Evolutionary conservation across 2,113 vertebrate genomes (phyloP).

Genomic region (Lophura nycthemera): DNA sequence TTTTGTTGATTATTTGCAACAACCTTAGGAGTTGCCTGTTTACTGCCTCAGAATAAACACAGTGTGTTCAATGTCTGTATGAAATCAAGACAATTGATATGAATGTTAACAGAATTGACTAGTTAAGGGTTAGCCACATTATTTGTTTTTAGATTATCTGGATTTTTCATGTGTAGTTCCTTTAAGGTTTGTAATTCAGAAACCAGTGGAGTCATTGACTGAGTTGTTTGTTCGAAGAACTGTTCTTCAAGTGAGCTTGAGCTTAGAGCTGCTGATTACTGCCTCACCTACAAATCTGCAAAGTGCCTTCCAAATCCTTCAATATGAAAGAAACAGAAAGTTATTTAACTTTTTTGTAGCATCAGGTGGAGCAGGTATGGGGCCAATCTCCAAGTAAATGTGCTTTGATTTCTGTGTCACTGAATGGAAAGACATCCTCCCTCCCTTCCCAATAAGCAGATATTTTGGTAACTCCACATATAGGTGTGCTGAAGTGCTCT

Average conservation of each 20-base stretch:
- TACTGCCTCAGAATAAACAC: neutral
- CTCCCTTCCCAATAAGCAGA: neutral
- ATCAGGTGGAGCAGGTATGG: neutral
- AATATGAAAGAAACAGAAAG: neutral
- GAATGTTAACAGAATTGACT: neutral
- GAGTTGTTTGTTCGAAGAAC: neutral
- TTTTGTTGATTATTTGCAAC: neutral
- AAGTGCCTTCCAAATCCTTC: neutral
- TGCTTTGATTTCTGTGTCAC: neutral
- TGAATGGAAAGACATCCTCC: neutral
- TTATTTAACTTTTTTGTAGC: neutral
- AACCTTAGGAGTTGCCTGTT: neutral
- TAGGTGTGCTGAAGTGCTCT: neutral
- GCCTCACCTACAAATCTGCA: neutral
- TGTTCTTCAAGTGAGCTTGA: constrained; percentile 1
- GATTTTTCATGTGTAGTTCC: neutral
- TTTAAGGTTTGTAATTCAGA: constrained; percentile 28
- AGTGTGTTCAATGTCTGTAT: neutral
- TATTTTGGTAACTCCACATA: neutral
- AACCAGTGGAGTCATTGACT: neutral
- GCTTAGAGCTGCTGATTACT: neutral
- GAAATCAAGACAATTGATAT: neutral
- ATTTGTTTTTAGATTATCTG: constrained; percentile 1
- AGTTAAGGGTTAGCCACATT: neutral
- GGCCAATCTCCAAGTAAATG: neutral